phyloP scores from a whole-genome alignment of 2,113 vertebrate species.

The Turdus rufiventris region DNA sequence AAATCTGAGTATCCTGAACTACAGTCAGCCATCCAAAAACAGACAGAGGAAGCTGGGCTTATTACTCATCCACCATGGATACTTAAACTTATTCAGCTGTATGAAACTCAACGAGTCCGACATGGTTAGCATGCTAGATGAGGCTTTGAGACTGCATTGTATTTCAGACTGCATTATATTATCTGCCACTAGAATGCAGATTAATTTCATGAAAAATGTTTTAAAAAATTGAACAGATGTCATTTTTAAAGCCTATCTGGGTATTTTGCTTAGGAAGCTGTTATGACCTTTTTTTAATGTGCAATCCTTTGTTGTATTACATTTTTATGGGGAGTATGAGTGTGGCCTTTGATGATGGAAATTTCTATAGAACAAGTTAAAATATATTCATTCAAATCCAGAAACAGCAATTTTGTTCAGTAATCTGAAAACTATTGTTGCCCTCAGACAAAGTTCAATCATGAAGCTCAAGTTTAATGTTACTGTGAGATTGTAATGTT shows the following conservation, averaged over 20 bases:
- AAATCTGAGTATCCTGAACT: slow-evolving; percentile 82
- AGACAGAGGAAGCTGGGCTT: slow-evolving; percentile 76
- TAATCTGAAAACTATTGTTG: not conserved
- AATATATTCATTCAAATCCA: not conserved
- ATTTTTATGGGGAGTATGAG: not conserved
- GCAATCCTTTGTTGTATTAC: not conserved
- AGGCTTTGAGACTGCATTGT: not conserved
- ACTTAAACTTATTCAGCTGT: slow-evolving; percentile 85
- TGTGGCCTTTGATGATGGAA: not conserved
- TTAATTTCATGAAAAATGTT: not conserved
- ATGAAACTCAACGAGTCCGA: slow-evolving; percentile 82
- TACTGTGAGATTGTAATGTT: not conserved
- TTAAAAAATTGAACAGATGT: not conserved
- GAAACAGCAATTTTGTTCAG: not conserved
- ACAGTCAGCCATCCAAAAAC: slow-evolving; percentile 74
- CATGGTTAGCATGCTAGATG: slow-evolving; percentile 73
- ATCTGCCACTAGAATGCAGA: not conserved
- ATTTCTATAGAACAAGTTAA: not conserved
- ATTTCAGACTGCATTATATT: not conserved
- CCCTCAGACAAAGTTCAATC: not conserved
- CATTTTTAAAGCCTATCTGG: not conserved
- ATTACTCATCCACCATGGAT: slow-evolving; percentile 81
- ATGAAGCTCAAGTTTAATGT: not conserved
- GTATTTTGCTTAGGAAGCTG: not conserved
- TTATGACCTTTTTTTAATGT: not conserved